Evolutionary conservation across 2,888 invertebrate species (phyloP).

Genomic region (Chymomyza caudatula): DNA sequence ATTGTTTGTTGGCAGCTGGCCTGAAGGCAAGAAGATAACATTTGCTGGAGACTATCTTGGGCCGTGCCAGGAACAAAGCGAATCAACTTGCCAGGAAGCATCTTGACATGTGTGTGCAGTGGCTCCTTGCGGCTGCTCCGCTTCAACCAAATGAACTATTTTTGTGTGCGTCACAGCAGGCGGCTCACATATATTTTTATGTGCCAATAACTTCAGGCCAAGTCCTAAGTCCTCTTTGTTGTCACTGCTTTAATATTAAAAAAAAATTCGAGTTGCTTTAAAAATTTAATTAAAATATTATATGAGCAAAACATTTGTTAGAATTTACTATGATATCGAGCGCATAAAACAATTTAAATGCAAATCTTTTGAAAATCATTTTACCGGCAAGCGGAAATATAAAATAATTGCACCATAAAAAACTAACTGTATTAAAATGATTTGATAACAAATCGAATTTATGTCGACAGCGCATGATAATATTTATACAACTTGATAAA

Average conservation of each 20-base stretch:
- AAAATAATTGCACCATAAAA: constrained; percentile 17
- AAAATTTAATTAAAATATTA: background rate
- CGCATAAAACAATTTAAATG: constrained; percentile 31
- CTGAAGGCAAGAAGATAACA: constrained; percentile 54
- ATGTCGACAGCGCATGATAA: background rate
- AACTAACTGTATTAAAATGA: constrained; percentile 59
- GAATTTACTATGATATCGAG: background rate
- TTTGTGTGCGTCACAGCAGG: background rate
- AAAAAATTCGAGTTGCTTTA: no score
- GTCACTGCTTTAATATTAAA: background rate
- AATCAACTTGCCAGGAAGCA: constrained; percentile 13
- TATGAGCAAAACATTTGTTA: background rate
- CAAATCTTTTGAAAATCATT: constrained; percentile 33
- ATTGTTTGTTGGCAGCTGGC: constrained; percentile 42
- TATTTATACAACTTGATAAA: background rate
- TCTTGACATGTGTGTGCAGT: constrained; percentile 30
- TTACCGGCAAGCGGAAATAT: constrained; percentile 29
- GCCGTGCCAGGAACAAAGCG: constrained; percentile 31
- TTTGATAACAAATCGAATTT: constrained; percentile 29
- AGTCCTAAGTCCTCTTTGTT: constrained; percentile 3
- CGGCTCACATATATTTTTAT: constrained; percentile 10
- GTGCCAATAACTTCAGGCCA: background rate
- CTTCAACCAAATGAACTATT: constrained; percentile 1
- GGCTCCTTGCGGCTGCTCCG: background rate
- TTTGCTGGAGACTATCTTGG: constrained; percentile 42